Percentiles rank a stretch among this genome's conserved stretches.
Evolutionary conservation across 1,140 invertebrate genomes (phyloP).

Genomic region (Pogonognathellus flavescens): DNA sequence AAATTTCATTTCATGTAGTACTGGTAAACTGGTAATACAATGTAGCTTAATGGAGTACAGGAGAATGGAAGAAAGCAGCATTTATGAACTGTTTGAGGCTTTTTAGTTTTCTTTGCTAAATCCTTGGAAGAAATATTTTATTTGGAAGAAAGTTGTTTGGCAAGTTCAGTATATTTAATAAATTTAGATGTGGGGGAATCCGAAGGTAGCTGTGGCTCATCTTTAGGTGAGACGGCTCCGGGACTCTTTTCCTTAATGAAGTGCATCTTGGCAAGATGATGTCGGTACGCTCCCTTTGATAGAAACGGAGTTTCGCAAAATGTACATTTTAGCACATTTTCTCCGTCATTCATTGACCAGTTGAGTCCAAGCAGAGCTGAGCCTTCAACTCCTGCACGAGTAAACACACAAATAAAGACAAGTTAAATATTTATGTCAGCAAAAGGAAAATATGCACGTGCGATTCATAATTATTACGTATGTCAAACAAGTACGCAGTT

Average conservation of each 20-base stretch:
- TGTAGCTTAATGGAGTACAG: conserved; percentile 35
- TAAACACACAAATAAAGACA: conserved; percentile 19
- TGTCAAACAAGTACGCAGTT: too few relatives aligned
- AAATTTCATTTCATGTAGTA: conserved; percentile 4
- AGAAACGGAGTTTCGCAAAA: conserved; percentile 97
- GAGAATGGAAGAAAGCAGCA: conserved; percentile 40
- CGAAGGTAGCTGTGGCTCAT: conserved; percentile 73
- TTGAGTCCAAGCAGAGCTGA: conserved; percentile 61
- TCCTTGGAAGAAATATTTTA: conserved; percentile 72
- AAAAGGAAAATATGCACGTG: background rate
- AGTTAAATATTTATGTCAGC: conserved; percentile 21
- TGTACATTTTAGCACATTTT: conserved; percentile 94
- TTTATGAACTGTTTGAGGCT: conserved; percentile 44
- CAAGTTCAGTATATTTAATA: conserved; percentile 95
- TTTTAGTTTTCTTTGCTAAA: conserved; percentile 42
- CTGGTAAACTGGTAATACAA: background rate
- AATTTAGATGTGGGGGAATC: conserved; percentile 96
- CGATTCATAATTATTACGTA: too few relatives aligned
- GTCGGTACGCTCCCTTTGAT: conserved; percentile 95
- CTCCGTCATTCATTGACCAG: conserved; percentile 69
- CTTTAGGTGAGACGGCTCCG: conserved; percentile 70
- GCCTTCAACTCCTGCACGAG: conserved; percentile 58
- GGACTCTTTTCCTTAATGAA: conserved; percentile 87
- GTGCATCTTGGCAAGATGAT: conserved; percentile 96
- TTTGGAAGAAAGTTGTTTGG: conserved; percentile 95